Base-by-base conservation (phyloP, 2,888 invertebrate species). In the Acrobasis suavella region DNA sequence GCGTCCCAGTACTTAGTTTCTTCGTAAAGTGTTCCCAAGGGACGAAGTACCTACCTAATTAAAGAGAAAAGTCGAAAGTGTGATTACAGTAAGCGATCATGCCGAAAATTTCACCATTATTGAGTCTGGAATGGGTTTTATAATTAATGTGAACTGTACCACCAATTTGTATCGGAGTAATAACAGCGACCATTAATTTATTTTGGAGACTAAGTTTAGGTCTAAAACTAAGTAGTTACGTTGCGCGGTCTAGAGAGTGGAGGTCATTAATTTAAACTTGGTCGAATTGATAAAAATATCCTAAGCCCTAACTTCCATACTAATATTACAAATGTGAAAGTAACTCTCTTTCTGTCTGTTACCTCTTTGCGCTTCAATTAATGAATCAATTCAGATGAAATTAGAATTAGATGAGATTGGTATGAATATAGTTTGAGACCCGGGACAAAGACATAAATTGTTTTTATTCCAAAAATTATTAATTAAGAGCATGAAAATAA, bases 41-140 rank as follows among this genome's bases (percentile, higher is more conserved):
- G 46, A 16, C 22, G 17, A 46, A 55, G 49, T 55, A 15, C n/a
- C n/a, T 38, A 22, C 51, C 51, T 38, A 52, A 42, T 60, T 51
- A 60, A 42, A 15, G 14, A 16, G 42, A n/a, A 52, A 60, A 59
- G 17, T 52, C 39, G 3, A 39, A 60, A 60, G n/a, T 60, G 16
- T 38, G 51, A 60, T 60, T 39, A 39, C 16, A 39, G 42, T 39
- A 39, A 50, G 60, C 51, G 50, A 60, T 60, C 17, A 38, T 52
- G 60, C 39, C 16, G 14, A 51, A 39, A 60, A 51, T 60, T 60
- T n/a, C 16, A 51, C 38, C 51, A 17, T 60, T 60, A 60, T 52
- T 60, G 22, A 16, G 50, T 52, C 51, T 51, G 16, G 39, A 60
- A 51, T 17, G 39, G 22, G 42, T 17, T 51, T 60, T 60, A 15